Percentiles rank a stretch among this genome's conserved stretches.
Conservation (phyloP, 2,888 invertebrate genomes). For the Apamea monoglypha region DNA sequence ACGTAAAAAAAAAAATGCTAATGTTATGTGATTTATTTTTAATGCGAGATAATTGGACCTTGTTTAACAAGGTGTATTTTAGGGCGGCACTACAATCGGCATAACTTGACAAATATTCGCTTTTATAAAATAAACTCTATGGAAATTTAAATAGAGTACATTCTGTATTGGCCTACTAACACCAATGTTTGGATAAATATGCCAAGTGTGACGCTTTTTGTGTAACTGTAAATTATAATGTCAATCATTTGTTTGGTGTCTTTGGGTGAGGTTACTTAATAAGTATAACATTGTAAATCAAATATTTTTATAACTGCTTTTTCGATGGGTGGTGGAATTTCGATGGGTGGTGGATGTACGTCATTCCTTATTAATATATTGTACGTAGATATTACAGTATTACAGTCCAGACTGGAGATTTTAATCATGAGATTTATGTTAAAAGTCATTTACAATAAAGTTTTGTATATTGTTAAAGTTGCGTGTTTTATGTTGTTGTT, state of each 20-base stretch:
- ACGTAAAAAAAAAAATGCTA: background rate
- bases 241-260: conserved; percentile 22
- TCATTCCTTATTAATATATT: conserved; percentile 58
- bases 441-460: conserved; percentile 64
- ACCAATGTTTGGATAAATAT: conserved; percentile 9
- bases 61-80: conserved; percentile 15
- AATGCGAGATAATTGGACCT: conserved; percentile 20
- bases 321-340: conserved; percentile 70
- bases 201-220: conserved; percentile 7
- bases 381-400: conserved; percentile 59
- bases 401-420: conserved; percentile 66
- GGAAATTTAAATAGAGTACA: background rate
- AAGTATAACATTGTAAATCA: conserved; percentile 32
- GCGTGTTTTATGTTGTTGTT: conserved; percentile 19
- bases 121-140: background rate
- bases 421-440: conserved; percentile 68
- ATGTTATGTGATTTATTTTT: conserved; percentile 27
- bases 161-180: background rate
- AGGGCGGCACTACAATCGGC: background rate
- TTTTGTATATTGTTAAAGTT: conserved; percentile 67
- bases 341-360: conserved; percentile 71
- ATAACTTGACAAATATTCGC: background rate
- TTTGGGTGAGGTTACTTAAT: conserved; percentile 46
- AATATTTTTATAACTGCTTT: conserved; percentile 52
- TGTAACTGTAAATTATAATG: conserved; percentile 10